Evolutionary conservation across 1,140 invertebrate genomes (phyloP), one percentile per base, ranked within the genome.

Genomic region (Micrasema longulum): DNA sequence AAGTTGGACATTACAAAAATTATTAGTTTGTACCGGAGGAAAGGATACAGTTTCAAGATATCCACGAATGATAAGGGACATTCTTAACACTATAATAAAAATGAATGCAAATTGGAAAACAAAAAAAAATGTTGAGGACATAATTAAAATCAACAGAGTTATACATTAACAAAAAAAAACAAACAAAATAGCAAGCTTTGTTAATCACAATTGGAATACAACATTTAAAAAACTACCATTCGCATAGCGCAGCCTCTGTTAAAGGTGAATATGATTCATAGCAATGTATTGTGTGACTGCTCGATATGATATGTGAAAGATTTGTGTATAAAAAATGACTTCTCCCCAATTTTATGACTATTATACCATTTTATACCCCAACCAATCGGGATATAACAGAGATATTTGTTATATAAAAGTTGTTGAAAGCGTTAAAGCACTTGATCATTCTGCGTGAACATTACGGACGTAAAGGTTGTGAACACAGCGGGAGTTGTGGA

Each of bases 1-100:
- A 22, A 53, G 48, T 68, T 74, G 65, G 69, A 68, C 73, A 68
- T 68, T 67, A 71, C 68, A 41, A 63, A 71, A 45, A 20, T 45
- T 47, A 64, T 47, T 64, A 23, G 3, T 47, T 23, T 41, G 26
- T 64, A 64, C 26, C 22, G 23, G n/a, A 10, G 22, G 41, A 31
- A 31, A 7, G 26, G 26, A 31, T 4, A 31, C 26, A 31, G 26
- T 31, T 31, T 31, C 2, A 31, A 31, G 26, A 31, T 31, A 4
- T 31, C 26, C 26, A 31, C 7, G 26, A 31, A 31, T 31, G 26
- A 31, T 31, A 31, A 31, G 3, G 26, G 26, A 31, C 26, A 31
- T 4, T 7, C 26, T 31, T 31, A 31, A 31, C 26, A 31, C 26
- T 31, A 52, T 18, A 52, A 3, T 22, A 52, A 47, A 47, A 47